phyloP scores from a whole-genome alignment of 2,113 vertebrate genomes.

The Pseudonaja textilis region DNA sequence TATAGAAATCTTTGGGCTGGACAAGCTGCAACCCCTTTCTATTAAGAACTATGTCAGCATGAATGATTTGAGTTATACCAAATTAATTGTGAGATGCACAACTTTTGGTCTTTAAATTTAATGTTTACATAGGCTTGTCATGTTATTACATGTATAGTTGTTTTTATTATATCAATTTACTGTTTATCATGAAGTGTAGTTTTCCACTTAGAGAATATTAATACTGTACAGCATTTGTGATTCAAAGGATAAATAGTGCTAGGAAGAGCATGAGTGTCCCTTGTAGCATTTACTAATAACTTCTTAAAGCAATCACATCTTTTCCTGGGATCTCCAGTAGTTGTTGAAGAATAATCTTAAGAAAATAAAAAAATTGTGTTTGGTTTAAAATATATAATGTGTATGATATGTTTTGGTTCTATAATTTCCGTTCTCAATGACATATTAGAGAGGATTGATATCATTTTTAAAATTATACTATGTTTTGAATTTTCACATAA shows the following conservation, averaged over 20 bases:
- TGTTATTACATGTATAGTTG: not conserved
- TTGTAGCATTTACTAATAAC: not conserved
- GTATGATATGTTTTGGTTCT: not conserved
- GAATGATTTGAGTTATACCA: not conserved
- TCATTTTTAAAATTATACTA: not conserved
- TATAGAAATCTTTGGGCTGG: not conserved
- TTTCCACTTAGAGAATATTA: not conserved
- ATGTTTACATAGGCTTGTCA: not conserved
- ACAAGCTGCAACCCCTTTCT: not conserved
- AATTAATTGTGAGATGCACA: not conserved
- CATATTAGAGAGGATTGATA: not conserved
- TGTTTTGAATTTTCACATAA: not conserved
- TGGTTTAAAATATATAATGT: not conserved
- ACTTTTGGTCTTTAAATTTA: not conserved
- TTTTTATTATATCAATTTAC: not conserved
- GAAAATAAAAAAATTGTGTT: not conserved
- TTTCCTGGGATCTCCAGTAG: not conserved
- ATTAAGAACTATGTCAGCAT: not conserved
- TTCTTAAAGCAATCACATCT: not conserved
- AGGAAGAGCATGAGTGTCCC: not conserved
- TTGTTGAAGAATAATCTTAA: not conserved
- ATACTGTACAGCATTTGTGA: not conserved
- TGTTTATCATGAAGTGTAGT: not conserved
- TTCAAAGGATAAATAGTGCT: not conserved
- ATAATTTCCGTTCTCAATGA: not conserved